Evolutionary conservation across 2,797 vertebrate species (phyloP).

Genomic region (Serranus cabrilla): DNA sequence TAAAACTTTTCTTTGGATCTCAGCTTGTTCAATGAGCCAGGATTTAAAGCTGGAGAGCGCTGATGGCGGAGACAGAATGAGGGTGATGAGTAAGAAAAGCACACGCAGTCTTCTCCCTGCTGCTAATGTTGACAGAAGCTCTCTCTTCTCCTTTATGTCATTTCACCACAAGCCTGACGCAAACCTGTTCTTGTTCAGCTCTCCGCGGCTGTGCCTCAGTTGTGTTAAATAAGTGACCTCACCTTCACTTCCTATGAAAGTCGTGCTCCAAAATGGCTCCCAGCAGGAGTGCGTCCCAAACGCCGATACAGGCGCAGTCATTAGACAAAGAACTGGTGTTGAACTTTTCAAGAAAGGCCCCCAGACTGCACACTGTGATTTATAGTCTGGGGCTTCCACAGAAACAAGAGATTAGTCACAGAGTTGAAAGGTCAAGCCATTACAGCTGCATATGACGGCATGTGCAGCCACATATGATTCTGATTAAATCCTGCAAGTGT

Average conservation of each 20-base stretch:
- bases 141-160: slow-evolving; percentile 59
- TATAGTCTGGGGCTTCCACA: slow-evolving; percentile 79
- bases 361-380: slow-evolving; percentile 81
- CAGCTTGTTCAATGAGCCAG: slow-evolving; percentile 36
- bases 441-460: slow-evolving; percentile 86
- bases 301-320: slow-evolving; percentile 44
- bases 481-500: slow-evolving; percentile 74
- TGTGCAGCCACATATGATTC: slow-evolving; percentile 77
- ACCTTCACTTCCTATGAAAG: slow-evolving; percentile 72
- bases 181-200: slow-evolving; percentile 61
- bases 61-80: slow-evolving; percentile 56
- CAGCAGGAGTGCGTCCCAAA: slow-evolving; percentile 64
- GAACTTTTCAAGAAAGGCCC: slow-evolving; percentile 74
- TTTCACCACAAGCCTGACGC: slow-evolving; percentile 57
- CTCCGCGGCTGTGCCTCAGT: slow-evolving; percentile 34
- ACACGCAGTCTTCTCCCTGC: slow-evolving; percentile 32
- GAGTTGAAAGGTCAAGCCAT: slow-evolving; percentile 84
- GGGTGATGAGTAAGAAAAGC: slow-evolving; percentile 56
- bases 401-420: slow-evolving; percentile 85
- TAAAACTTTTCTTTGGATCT: slow-evolving; percentile 54
- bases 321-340: slow-evolving; percentile 67
- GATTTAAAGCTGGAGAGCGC: slow-evolving; percentile 46
- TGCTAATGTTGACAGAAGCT: slow-evolving; percentile 67
- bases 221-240: slow-evolving; percentile 76
- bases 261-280: slow-evolving; percentile 67